Percentiles rank a stretch among this genome's conserved stretches.
These are phyloP conservation scores for Nibea coibor DNA, from an alignment of 2,113 vertebrate species.

Conservation along the genomic window DNA sequence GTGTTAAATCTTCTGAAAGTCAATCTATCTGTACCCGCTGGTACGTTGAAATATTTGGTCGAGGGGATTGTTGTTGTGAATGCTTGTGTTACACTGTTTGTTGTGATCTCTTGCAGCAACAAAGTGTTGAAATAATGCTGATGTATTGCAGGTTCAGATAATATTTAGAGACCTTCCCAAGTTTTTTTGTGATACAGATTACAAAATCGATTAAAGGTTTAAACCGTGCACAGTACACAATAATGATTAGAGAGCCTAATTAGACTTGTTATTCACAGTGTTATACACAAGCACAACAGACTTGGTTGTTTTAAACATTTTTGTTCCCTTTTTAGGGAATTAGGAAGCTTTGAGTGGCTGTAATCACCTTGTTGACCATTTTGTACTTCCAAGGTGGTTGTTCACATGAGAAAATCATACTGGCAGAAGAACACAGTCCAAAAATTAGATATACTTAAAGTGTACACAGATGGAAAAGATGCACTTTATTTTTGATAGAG, in stretches of 20 bases:
- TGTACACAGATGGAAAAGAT: not conserved
- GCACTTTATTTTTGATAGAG: not conserved
- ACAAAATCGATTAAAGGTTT: not conserved
- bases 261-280: conserved; percentile 10
- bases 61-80: not conserved
- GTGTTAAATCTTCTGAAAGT: conserved; percentile 19
- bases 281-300: not conserved
- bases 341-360: conserved; percentile 25
- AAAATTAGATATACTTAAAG: not conserved
- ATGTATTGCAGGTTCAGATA: not conserved
- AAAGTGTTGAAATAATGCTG: conserved; percentile 15
- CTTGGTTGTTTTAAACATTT: not conserved
- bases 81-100: not conserved
- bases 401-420: conserved; percentile 26
- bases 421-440: conserved; percentile 3
- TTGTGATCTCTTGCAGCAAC: conserved; percentile 20
- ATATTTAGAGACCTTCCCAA: not conserved
- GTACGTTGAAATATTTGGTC: not conserved
- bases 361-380: conserved; percentile 35
- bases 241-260: not conserved
- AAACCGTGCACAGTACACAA: not conserved
- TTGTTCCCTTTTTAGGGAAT: not conserved
- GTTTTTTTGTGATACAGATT: not conserved
- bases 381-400: not conserved
- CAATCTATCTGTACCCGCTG: conserved; percentile 20